A percentile compares a stretch with the other conserved stretches of the same genome.
phyloP scores from a whole-genome alignment of 2,113 vertebrate species.

The Okapia johnstoni region DNA sequence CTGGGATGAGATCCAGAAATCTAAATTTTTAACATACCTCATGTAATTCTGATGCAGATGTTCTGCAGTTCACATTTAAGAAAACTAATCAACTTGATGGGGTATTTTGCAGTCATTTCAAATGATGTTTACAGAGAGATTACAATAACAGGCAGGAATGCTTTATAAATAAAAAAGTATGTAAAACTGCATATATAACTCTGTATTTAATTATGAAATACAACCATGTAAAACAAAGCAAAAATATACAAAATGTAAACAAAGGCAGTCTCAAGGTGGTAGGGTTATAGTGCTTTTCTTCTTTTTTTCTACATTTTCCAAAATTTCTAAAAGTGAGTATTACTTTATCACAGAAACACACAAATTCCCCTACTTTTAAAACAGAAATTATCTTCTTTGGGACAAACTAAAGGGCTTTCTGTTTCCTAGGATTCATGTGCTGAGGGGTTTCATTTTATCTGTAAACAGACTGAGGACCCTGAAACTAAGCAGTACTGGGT shows the following conservation, averaged over 20 bases:
- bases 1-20: slow-evolving; percentile 59
- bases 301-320: not conserved
- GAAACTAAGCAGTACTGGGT: not conserved
- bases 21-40: slow-evolving; percentile 44
- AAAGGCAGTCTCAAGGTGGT: not conserved
- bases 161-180: slow-evolving; percentile 52
- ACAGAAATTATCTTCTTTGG: not conserved
- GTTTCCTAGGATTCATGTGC: not conserved
- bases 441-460: not conserved
- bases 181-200: slow-evolving; percentile 41
- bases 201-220: slow-evolving; percentile 50
- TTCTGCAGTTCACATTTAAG: slow-evolving; percentile 39
- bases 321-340: slow-evolving; percentile 26
- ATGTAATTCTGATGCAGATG: slow-evolving; percentile 23
- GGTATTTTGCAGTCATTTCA: slow-evolving; percentile 43
- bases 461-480: not conserved
- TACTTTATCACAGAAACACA: not conserved
- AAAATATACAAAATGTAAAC: slow-evolving; percentile 45
- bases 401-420: not conserved
- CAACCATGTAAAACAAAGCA: slow-evolving; percentile 5
- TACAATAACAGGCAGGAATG: slow-evolving; percentile 37
- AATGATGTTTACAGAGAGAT: slow-evolving; percentile 62
- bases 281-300: not conserved
- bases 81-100: slow-evolving; percentile 41
- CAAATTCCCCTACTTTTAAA: not conserved